Evolutionary conservation across 2,797 vertebrate species (phyloP), one percentile per base, ranked within the genome.

Genomic region (Cuculus canorus): DNA sequence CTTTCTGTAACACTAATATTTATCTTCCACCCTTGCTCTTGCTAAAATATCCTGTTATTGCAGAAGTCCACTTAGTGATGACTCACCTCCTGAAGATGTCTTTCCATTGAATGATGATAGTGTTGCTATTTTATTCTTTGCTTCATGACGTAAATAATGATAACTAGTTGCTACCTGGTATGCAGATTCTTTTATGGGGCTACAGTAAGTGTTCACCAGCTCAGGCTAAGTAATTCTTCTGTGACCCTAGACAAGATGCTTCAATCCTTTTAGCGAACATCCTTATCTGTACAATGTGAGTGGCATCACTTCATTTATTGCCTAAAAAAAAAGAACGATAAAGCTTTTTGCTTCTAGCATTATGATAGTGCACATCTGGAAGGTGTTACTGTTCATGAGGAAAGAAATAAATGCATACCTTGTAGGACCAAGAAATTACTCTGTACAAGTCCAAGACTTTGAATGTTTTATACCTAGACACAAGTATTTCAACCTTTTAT

Each of bases 341-440:
- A 72, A 68, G 50, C 18, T 65, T 69, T 86, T 79, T 59, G 28
- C 68, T 81, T 60, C 56, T 52, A 78, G 71, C 68, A 10, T 43
- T 35, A 35, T 18, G 43, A 18, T 45, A 18, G 43, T 17, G 43
- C 15, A 15, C 17, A 17, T n/a, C 33, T 41, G 48, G 37, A 32
- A 73, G 68, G 19, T 0, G 0, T 59, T 66, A 19, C 39, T 56
- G 52, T 7, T 79, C 43, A 19, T 0, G 0, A 60, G 39, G 39
- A 71, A 72, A 76, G 17, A 72, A 82, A 84, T 30, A 52, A 47
- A 71, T 14, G 21, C 56, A 23, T 18, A 2, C 48, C 41, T 7
- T 2, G 0, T 33, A 70, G 43, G 45, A 48, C 33, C 64, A 15
- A 82, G 52, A 35, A 66, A 48, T 52, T 56, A 13, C 45, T 50